Base-by-base conservation (phyloP, 2,888 invertebrate species). In the Sinhomidia bicolor region DNA sequence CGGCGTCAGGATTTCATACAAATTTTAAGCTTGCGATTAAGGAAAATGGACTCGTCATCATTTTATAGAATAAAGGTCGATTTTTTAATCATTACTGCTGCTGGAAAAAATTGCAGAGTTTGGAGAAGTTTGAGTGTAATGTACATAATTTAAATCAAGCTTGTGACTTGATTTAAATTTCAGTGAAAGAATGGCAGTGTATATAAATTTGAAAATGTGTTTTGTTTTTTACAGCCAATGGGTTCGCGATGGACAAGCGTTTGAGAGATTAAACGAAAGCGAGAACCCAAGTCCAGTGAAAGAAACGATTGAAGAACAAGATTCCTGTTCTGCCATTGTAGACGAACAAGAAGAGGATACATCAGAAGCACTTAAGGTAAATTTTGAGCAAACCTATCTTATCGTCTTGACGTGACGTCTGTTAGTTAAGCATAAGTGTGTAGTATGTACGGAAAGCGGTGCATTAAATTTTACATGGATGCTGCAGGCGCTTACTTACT, bases 251-350 rank as follows among this genome's bases (percentile, higher is more conserved):
- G 90, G 89, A 44, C 76, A 74, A 23, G 65, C 86, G 1, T 89
- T 91, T 84, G 89, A 91, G 26, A 62, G 88, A 68, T 60, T 91
- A 29, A 90, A 89, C 36, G 90, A 91, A 36, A 79, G 80, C 65
- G 89, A 90, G 76, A 88, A 74, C 80, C 71, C 89, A 1, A 89
- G 88, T 79, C 91, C 91, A 51, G 74, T 80, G 12, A 78, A 85
- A 20, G 76, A 83, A 14, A 44, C 78, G 32, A 26, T 26, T 17
- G 36, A 23, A 10, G 17, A 44, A 9, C 54, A 54, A 57, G 86
- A 14, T 62, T 29, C 32, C 26, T 26, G 20, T 71, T 47, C 76
- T 23, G 41, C 60, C 14, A 79, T 51, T 32, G 29, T 32, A n/a
- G 62, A 76, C 20, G 41, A 85, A 17, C 10, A 57, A 68, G 85